These are phyloP conservation scores for roundworm (Caenorhabditis elegans) DNA, from an alignment of 1,140 invertebrate genomes.

Conservation along the genomic window DNA sequence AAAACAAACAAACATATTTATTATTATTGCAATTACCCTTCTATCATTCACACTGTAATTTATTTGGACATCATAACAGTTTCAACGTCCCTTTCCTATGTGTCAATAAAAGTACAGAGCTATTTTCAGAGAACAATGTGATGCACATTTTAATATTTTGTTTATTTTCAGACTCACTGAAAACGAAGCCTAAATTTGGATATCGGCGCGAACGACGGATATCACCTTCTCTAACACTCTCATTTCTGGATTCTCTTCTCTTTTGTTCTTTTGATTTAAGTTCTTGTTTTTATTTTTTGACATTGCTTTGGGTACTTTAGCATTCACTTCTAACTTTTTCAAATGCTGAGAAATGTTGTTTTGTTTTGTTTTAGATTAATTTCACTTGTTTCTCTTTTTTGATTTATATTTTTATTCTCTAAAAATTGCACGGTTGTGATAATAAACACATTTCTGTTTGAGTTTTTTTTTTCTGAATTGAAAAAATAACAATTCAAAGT, in stretches of 20 bases:
- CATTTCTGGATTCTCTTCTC: not conserved
- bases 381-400: not conserved
- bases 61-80: too few species aligned
- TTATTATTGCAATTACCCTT: too few species aligned
- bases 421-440: not conserved
- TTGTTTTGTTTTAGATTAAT: not conserved
- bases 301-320: not conserved
- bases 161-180: slow-evolving; percentile 22
- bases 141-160: not conserved
- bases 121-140: not conserved
- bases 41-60: too few species aligned
- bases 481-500: not conserved
- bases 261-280: not conserved
- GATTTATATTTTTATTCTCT: too few species aligned
- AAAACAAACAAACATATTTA: too few species aligned
- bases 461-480: not conserved
- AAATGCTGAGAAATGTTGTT: not conserved
- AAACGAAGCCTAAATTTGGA: not conserved
- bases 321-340: not conserved
- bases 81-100: too few species aligned
- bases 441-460: not conserved
- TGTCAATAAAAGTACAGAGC: not conserved
- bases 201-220: not conserved
- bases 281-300: not conserved
- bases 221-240: not conserved